Percentiles rank a stretch among this genome's conserved stretches.
Evolutionary conservation across 2,797 vertebrate species (phyloP).

Genomic region (Ctenopoma kingsleyae): DNA sequence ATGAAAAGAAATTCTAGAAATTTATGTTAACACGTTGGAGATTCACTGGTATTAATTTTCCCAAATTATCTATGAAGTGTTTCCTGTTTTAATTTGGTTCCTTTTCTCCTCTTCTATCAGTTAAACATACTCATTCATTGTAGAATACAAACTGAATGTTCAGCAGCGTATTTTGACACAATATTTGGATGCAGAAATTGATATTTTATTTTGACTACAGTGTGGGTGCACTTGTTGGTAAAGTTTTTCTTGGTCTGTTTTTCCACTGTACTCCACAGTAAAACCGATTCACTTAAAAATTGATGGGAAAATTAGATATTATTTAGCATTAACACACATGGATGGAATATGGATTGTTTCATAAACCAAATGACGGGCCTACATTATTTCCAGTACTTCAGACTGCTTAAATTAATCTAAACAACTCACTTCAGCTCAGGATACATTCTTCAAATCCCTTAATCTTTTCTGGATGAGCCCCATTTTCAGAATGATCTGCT

Average conservation of each 20-base stretch:
- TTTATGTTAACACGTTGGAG: slow-evolving; percentile 38
- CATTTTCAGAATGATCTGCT: not conserved
- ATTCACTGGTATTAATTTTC: slow-evolving; percentile 1
- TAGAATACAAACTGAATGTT: not conserved
- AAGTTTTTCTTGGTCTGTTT: not conserved
- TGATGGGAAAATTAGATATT: not conserved
- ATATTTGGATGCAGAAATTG: slow-evolving; percentile 4
- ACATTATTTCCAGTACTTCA: not conserved
- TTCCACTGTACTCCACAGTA: slow-evolving; percentile 10
- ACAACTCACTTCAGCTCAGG: not conserved
- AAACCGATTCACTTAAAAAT: slow-evolving; percentile 25
- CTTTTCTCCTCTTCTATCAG: not conserved
- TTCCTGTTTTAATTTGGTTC: slow-evolving; percentile 23
- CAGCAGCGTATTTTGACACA: slow-evolving; percentile 8
- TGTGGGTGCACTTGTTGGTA: slow-evolving; percentile 16
- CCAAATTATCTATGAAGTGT: slow-evolving; percentile 12
- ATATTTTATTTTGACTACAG: slow-evolving; percentile 38
- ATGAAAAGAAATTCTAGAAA: slow-evolving; percentile 73
- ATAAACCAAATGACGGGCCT: not conserved
- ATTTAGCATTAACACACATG: slow-evolving; percentile 2
- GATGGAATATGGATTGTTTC: slow-evolving; percentile 5
- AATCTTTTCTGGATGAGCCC: not conserved
- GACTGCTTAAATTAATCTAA: not conserved
- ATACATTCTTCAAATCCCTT: slow-evolving; percentile 23
- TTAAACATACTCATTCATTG: not conserved